Evolutionary conservation across 2,797 vertebrate species (phyloP).

Genomic region (Tamandua tetradactyla): DNA sequence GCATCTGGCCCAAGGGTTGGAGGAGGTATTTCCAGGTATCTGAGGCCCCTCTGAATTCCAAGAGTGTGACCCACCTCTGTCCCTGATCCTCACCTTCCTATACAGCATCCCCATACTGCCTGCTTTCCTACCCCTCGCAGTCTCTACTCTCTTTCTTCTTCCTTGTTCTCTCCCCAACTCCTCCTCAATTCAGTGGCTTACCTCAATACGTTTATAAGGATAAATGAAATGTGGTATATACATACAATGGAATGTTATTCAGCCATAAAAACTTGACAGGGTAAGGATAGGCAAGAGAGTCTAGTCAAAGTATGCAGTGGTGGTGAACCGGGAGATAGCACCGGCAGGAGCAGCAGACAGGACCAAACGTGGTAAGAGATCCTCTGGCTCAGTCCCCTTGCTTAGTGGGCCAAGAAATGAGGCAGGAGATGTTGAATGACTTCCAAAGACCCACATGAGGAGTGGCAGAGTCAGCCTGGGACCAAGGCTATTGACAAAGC

Average conservation of each 20-base stretch:
- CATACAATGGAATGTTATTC: too few species aligned
- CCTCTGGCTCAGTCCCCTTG: not conserved
- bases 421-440: not conserved
- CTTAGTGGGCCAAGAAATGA: not conserved
- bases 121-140: not conserved
- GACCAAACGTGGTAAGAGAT: not conserved
- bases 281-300: not conserved
- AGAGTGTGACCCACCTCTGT: not conserved
- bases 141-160: not conserved
- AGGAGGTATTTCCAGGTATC: not conserved
- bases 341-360: not conserved
- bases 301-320: not conserved
- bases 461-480: not conserved
- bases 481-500: not conserved
- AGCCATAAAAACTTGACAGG: not conserved
- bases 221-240: too few species aligned
- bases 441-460: not conserved
- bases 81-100: not conserved
- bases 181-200: not conserved
- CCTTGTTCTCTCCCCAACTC: not conserved
- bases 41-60: not conserved
- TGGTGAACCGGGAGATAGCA: not conserved
- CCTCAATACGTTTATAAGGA: too few species aligned
- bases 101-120: rapidly evolving
- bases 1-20: not conserved